Percentiles rank a stretch among this genome's conserved stretches.
phyloP scores from a whole-genome alignment of 2,797 vertebrate species.

The Diglossa cyanea region DNA sequence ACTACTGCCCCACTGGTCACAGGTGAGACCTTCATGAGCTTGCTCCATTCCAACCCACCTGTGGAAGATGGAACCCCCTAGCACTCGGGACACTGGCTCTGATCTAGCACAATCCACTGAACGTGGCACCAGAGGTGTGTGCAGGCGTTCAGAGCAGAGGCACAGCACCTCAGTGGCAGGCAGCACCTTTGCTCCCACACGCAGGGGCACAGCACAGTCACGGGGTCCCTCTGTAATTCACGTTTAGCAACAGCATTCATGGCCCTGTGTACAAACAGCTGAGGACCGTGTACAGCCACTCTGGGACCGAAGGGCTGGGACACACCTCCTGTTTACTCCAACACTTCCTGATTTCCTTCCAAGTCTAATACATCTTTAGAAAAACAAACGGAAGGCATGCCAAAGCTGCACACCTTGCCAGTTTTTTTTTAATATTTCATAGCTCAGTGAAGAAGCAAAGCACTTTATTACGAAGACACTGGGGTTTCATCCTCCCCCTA shows the following conservation, averaged over 20 bases:
- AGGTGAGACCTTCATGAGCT: fast-evolving
- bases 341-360: not conserved
- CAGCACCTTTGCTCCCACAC: fast-evolving
- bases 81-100: fast-evolving
- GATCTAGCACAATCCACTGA: fast-evolving
- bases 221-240: fast-evolving
- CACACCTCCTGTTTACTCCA: not conserved
- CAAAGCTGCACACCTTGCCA: not conserved
- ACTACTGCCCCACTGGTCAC: fast-evolving
- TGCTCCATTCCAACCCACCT: not conserved
- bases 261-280: fast-evolving
- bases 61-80: fast-evolving
- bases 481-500: slow-evolving; percentile 12
- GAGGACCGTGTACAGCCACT: fast-evolving
- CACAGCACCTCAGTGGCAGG: fast-evolving
- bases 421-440: not conserved
- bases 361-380: not conserved
- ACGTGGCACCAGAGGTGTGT: fast-evolving
- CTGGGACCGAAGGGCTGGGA: fast-evolving
- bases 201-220: not conserved
- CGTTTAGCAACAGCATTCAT: fast-evolving
- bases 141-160: not conserved
- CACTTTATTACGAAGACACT: fast-evolving
- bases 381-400: not conserved
- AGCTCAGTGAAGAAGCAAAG: not conserved